phyloP scores from a whole-genome alignment of 2,888 invertebrate species.

The Teleogryllus oceanicus region DNA sequence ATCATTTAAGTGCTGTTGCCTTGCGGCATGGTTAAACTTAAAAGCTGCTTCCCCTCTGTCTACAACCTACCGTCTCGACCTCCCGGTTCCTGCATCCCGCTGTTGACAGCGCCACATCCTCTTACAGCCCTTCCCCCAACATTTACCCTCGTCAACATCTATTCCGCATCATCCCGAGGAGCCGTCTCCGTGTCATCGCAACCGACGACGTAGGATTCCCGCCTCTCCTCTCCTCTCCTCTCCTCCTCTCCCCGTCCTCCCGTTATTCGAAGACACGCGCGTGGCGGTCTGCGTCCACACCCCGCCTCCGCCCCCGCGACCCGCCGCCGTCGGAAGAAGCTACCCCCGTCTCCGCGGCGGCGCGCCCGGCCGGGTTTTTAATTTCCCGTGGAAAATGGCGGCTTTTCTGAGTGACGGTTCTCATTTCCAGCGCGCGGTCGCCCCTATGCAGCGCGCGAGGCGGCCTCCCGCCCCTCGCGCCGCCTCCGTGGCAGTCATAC shows the following conservation, averaged over 20 bases:
- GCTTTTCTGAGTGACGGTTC: constrained; percentile 18
- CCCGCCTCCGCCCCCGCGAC: no score
- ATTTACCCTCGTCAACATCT: no score
- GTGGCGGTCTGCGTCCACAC: background rate
- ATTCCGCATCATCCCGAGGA: no score
- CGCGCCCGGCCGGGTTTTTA: background rate
- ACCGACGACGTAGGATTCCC: no score
- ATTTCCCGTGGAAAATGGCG: constrained; percentile 10
- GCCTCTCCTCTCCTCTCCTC: background rate
- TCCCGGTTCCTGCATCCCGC: no score
- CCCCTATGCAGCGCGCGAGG: background rate
- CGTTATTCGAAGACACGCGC: constrained; percentile 10
- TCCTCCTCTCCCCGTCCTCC: background rate
- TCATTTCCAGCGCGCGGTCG: background rate
- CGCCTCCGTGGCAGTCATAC: background rate
- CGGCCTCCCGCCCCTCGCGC: background rate
- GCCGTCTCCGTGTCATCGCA: no score
- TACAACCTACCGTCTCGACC: no score
- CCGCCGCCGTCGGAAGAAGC: background rate
- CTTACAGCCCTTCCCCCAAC: no score
- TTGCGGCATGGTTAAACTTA: no score
- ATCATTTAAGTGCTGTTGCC: no score
- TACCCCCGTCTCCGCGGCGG: background rate
- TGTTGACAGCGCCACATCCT: no score
- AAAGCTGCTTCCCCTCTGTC: no score